These are phyloP conservation scores for Smithornis capensis DNA, from an alignment of 2,113 vertebrate genomes.

Conservation along the genomic window DNA sequence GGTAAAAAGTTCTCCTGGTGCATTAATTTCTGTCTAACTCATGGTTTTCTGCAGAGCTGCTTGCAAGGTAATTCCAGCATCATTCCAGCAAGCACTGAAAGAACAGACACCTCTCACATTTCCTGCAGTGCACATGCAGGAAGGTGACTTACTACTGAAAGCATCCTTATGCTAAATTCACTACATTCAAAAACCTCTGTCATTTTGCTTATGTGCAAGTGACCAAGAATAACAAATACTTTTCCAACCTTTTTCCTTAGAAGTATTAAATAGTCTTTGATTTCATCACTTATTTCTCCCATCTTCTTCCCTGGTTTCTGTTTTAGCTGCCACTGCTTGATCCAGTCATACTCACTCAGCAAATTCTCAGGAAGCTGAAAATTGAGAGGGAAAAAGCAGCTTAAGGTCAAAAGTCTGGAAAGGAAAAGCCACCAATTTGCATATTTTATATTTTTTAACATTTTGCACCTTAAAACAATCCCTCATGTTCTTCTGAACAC, in stretches of 20 bases:
- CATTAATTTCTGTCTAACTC: not conserved
- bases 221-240: not conserved
- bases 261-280: slow-evolving; percentile 81
- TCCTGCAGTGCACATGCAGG: not conserved
- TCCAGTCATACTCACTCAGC: slow-evolving; percentile 79
- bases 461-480: not conserved
- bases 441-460: not conserved
- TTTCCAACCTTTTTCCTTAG: slow-evolving; percentile 82
- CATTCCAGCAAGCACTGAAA: not conserved
- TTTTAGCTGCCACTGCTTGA: slow-evolving; percentile 85
- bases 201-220: not conserved
- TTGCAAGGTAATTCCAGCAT: not conserved
- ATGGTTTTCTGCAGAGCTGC: not conserved
- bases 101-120: not conserved
- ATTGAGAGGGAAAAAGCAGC: slow-evolving; percentile 1
- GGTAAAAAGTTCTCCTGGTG: not conserved
- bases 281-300: slow-evolving; percentile 69
- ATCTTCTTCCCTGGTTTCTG: slow-evolving; percentile 67
- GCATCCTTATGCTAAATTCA: not conserved
- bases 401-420: not conserved
- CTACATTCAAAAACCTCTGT: not conserved
- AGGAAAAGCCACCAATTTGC: not conserved
- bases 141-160: not conserved
- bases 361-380: slow-evolving; percentile 84
- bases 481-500: not conserved